Base-by-base conservation (phyloP, 2,113 vertebrate species). In the Turnix velox region DNA sequence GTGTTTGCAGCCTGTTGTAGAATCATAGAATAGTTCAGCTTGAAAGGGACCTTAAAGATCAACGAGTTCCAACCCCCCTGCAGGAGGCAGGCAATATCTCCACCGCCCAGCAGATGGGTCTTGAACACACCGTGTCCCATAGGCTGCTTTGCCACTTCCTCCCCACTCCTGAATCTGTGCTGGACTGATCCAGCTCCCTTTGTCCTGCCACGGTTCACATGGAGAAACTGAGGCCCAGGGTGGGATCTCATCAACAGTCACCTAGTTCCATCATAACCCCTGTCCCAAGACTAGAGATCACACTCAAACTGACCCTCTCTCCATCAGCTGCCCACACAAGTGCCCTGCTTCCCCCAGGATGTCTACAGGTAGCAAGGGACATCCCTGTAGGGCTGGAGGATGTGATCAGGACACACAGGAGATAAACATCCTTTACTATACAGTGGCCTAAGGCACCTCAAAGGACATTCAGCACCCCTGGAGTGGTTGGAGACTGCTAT, bases 161-260 rank as follows among this genome's bases (percentile, higher is more conserved):
- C 23, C 35, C 15, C 1, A 0, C 8, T 20, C 33, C 2, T 46
- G 3, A 22, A 18, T 52, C 37, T 3, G 1, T 49, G 23, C 17
- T 71, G 24, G n/a, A 48, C 48, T 27, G n/a, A 72, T 20, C 2
- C 14, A 66, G 43, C 18, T 71, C 46, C 35, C 30, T 58, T 20
- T 2, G 22, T n/a, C 33, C 65, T 76, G 9, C 6, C 10, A 27
- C 63, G 12, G 1, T 59, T 92, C 27, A 59, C 6, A 6, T 24
- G 31, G 30, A 76, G 65, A 87, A 93, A 71, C 46, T 33, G 75
- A 80, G 54, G 76, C 63, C 83, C 1, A 0, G 7, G 20, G 6
- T 76, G 8, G 17, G 25, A 62, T 18, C 15, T 67, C 43, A 35
- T 35, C 12, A 0, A 0, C n/a, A 22, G 23, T 39, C 62, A 39